A percentile compares a stretch with the other conserved stretches of the same genome.
Conservation (phyloP, 2,797 vertebrate species). For the Tragelaphus oryx region DNA sequence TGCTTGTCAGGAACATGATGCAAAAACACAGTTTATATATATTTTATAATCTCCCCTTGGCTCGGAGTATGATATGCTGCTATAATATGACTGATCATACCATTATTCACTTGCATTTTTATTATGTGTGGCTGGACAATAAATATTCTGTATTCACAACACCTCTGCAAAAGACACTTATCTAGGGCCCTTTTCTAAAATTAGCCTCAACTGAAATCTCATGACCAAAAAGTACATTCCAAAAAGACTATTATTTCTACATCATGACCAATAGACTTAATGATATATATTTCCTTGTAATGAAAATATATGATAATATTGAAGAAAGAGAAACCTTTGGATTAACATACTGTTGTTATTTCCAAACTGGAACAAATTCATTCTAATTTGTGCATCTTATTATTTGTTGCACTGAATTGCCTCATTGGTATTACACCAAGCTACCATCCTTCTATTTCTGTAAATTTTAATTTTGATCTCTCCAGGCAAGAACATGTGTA, state of each 20-base stretch:
- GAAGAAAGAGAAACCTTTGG: slow-evolving; percentile 6
- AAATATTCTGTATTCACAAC: slow-evolving; percentile 11
- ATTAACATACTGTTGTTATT: neutral
- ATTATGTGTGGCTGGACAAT: neutral
- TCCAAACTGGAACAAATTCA: slow-evolving; percentile 29
- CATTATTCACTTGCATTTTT: slow-evolving; percentile 44
- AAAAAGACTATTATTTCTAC: neutral
- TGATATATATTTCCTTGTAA: neutral
- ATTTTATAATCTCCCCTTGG: neutral
- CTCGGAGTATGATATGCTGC: neutral
- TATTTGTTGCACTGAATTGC: slow-evolving; percentile 40
- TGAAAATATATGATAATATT: neutral
- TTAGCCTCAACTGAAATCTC: neutral
- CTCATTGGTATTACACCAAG: slow-evolving; percentile 39
- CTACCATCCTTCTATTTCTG: slow-evolving; percentile 35
- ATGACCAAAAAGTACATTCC: neutral
- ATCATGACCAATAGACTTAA: neutral
- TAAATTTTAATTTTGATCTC: slow-evolving; percentile 70
- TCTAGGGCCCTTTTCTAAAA: neutral
- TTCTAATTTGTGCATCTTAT: slow-evolving; percentile 64
- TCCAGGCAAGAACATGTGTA: slow-evolving; percentile 33
- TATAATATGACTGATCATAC: neutral
- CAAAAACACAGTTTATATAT: neutral
- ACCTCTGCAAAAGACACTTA: slow-evolving; percentile 1
- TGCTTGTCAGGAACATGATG: neutral